phyloP scores from a whole-genome alignment of 2,797 vertebrate species.

The Sternotherus odoratus region DNA sequence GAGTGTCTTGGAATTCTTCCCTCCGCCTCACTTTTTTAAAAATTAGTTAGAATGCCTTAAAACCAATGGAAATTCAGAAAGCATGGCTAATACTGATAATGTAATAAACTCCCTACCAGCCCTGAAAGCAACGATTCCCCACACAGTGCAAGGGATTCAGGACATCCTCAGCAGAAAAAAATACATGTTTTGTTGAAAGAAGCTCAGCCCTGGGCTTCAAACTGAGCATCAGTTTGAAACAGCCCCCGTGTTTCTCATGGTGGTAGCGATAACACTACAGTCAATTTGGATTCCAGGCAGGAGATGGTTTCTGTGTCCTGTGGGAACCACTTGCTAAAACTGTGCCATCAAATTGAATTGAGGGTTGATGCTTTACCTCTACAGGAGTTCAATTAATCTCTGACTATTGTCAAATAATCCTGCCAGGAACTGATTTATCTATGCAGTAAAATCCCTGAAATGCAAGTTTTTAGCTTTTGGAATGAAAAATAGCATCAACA shows the following conservation, averaged over 20 bases:
- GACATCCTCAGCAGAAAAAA: neutral
- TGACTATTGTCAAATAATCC: neutral
- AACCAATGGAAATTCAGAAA: conserved; percentile 15
- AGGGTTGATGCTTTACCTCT: neutral
- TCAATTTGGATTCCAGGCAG: conserved; percentile 3
- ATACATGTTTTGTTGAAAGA: neutral
- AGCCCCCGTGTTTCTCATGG: neutral
- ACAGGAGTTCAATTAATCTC: neutral
- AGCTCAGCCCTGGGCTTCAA: neutral
- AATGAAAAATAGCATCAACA: neutral
- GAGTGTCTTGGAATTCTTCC: conserved; percentile 9
- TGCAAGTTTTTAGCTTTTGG: neutral
- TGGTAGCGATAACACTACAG: neutral
- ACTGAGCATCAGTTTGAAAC: conserved; percentile 10
- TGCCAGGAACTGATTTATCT: neutral
- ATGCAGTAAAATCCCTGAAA: neutral
- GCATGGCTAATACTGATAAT: neutral
- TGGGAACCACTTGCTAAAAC: neutral
- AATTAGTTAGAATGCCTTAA: conserved; percentile 23
- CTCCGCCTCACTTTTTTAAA: neutral
- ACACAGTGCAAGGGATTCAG: neutral
- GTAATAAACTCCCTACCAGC: conserved; percentile 10
- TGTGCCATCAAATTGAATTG: neutral
- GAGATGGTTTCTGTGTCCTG: neutral
- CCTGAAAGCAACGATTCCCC: neutral